These are phyloP conservation scores for Sinodicranocentrus sp. DNA, from an alignment of 2,888 invertebrate species.

Conservation along the genomic window DNA sequence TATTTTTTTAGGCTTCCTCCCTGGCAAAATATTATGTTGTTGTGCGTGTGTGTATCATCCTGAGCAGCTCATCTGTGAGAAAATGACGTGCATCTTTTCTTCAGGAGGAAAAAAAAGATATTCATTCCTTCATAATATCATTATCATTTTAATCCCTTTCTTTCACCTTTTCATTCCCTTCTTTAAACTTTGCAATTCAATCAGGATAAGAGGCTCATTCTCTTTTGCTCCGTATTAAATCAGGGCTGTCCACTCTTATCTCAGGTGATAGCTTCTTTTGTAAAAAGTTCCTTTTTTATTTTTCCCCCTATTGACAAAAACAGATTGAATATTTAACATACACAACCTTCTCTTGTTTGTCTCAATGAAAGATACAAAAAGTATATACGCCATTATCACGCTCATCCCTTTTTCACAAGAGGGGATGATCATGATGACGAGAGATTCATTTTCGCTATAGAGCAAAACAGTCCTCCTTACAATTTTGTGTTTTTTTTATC, in stretches of 20 bases:
- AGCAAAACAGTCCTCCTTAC: neutral
- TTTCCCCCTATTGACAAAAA: no score
- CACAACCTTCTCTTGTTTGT: no score
- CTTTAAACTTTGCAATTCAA: constrained; percentile 53
- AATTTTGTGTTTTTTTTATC: constrained; percentile 5
- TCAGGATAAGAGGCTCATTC: constrained; percentile 13
- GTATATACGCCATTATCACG: no score
- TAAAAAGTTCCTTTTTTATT: no score
- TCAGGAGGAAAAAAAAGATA: constrained; percentile 41
- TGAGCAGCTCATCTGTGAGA: constrained; percentile 65
- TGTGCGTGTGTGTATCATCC: constrained; percentile 59
- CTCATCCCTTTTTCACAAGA: no score
- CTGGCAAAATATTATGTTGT: constrained; percentile 58
- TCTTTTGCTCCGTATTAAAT: constrained; percentile 54
- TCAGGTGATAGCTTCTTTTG: constrained; percentile 62
- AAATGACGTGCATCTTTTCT: constrained; percentile 76
- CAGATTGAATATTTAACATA: no score
- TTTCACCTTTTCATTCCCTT: constrained; percentile 37
- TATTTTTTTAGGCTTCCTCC: neutral
- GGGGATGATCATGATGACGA: constrained; percentile 29
- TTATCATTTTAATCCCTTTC: constrained; percentile 51
- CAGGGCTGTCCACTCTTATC: constrained; percentile 68
- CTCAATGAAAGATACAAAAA: no score
- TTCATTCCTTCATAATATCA: constrained; percentile 43
- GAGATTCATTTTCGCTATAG: neutral